phyloP scores from a whole-genome alignment of 2,797 vertebrate genomes.

The Delichon dasypus region DNA sequence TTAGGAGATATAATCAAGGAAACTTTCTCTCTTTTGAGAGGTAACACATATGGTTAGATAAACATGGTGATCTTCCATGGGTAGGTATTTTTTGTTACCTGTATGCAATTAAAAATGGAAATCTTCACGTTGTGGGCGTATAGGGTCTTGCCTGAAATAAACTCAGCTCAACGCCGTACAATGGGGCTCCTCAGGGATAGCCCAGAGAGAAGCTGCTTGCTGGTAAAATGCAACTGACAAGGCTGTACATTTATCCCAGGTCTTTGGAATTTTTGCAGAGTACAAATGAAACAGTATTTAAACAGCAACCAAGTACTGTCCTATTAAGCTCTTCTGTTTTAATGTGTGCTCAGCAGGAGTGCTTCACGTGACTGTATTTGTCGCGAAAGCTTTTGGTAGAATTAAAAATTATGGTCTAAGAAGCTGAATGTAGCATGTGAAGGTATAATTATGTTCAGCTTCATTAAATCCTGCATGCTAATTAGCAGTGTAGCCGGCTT shows the following conservation, averaged over 20 bases:
- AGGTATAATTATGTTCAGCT: background rate
- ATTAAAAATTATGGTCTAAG: background rate
- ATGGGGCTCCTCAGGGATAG: background rate
- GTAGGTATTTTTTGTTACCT: background rate
- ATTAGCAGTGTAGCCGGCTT: background rate
- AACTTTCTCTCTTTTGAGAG: background rate
- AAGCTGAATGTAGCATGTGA: background rate
- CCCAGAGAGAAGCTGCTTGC: background rate
- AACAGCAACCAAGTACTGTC: background rate
- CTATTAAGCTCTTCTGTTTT: background rate
- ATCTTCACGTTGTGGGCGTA: background rate
- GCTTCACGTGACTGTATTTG: background rate
- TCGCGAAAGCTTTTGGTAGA: background rate
- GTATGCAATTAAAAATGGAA: background rate
- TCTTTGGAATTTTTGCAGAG: background rate
- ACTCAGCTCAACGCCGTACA: background rate
- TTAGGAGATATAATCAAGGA: background rate
- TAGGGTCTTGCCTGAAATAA: background rate
- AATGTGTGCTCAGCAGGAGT: background rate
- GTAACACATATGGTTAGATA: background rate
- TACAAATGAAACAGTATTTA: background rate
- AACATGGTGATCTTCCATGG: background rate
- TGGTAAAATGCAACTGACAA: background rate
- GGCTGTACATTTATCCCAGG: background rate
- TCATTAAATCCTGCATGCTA: background rate